These are phyloP conservation scores for Sisor rabdophorus DNA, from an alignment of 2,113 vertebrate genomes.

Conservation along the genomic window DNA sequence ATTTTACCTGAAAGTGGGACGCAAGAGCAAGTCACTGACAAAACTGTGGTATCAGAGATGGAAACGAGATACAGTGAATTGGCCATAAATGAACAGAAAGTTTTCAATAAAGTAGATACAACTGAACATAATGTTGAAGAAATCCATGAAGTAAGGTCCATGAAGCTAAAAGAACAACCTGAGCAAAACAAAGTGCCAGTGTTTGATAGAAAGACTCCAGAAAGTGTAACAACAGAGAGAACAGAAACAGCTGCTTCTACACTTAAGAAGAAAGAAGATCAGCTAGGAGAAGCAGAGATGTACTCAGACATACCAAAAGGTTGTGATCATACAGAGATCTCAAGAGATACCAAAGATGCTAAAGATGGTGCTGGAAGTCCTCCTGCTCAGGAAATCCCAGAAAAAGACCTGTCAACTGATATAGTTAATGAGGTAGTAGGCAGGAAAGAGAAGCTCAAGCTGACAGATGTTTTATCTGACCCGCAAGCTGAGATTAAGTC, in stretches of 20 bases:
- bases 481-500: conserved; percentile 15
- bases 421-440: conserved; percentile 19
- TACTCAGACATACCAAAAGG: background rate
- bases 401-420: conserved; percentile 2
- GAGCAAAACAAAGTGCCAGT: conserved; percentile 4
- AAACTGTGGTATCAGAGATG: background rate
- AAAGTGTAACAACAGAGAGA: background rate
- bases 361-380: background rate
- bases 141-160: conserved; percentile 24
- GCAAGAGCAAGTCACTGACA: conserved; percentile 27
- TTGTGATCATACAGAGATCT: conserved; percentile 8
- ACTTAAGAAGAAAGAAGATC: background rate
- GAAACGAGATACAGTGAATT: background rate
- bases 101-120: conserved; percentile 3
- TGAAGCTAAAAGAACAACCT: conserved; percentile 11
- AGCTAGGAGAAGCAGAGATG: background rate
- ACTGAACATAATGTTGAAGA: background rate
- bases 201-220: background rate
- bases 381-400: conserved; percentile 4
- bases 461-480: conserved; percentile 20
- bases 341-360: background rate
- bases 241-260: background rate
- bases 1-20: conserved; percentile 22
- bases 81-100: conserved; percentile 12
- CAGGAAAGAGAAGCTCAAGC: background rate